These are phyloP conservation scores for Leucoma salicis DNA, from an alignment of 2,888 invertebrate species.

Conservation along the genomic window DNA sequence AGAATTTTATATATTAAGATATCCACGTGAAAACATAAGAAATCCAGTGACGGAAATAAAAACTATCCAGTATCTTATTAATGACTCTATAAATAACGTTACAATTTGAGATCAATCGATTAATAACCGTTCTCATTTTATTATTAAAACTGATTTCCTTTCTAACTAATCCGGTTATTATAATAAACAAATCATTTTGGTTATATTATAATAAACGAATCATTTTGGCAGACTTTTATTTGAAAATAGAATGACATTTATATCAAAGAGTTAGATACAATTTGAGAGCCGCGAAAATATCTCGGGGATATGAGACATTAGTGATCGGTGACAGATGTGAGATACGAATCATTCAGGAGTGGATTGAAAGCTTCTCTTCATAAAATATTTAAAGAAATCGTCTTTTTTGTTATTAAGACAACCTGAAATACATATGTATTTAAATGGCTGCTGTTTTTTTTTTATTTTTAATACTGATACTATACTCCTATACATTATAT, in stretches of 20 bases:
- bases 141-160: background rate
- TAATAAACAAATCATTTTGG: constrained; percentile 16
- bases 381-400: too few relatives aligned
- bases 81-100: background rate
- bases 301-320: constrained; percentile 20
- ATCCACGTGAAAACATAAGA: too few relatives aligned
- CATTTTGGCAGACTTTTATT: constrained; percentile 17
- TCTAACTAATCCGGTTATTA: constrained; percentile 12
- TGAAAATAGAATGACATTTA: constrained; percentile 12
- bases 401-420: too few relatives aligned
- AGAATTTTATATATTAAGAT: too few relatives aligned
- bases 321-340: constrained; percentile 16
- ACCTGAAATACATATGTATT: too few relatives aligned
- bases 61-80: too few relatives aligned
- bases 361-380: too few relatives aligned
- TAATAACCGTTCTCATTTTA: too few relatives aligned
- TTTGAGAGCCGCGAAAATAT: constrained; percentile 22
- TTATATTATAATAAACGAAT: constrained; percentile 16
- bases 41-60: too few relatives aligned
- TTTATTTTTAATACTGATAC: too few relatives aligned
- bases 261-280: constrained; percentile 27
- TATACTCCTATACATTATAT: too few relatives aligned
- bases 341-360: background rate
- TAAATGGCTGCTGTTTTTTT: too few relatives aligned
- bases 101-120: background rate